Conservation (phyloP, 2,113 vertebrate genomes). For the Chaetura pelagica region DNA sequence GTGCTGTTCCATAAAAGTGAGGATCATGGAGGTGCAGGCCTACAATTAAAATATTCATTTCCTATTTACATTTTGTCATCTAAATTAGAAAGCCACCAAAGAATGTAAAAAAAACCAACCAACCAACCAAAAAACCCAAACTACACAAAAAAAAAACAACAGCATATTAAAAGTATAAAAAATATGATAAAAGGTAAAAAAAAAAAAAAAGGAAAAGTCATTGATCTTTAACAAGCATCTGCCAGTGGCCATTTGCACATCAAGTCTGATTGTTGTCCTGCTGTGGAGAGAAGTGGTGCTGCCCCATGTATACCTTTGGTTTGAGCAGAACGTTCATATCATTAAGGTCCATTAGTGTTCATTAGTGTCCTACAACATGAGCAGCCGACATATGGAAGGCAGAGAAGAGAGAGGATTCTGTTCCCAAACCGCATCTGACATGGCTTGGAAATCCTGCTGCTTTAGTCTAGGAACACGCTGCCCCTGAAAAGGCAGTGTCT, state of each 20-base stretch:
- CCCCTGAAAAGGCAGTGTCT: not conserved
- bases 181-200: not conserved
- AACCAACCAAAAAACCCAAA: no score
- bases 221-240: conserved; percentile 6
- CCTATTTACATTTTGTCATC: not conserved
- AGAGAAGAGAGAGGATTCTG: not conserved
- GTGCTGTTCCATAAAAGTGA: not conserved
- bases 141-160: not conserved
- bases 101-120: not conserved
- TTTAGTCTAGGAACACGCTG: not conserved
- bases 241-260: conserved; percentile 4
- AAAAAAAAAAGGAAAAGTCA: not conserved
- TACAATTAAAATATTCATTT: not conserved
- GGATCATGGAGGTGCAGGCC: not conserved
- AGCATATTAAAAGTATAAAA: not conserved
- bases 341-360: conserved; percentile 32
- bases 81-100: not conserved
- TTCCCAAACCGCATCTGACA: not conserved
- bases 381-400: not conserved
- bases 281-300: not conserved
- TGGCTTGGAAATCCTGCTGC: not conserved
- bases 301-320: not conserved
- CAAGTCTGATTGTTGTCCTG: not conserved
- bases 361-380: conserved; percentile 28
- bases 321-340: conserved; percentile 33